Base-by-base conservation (phyloP, 2,888 invertebrate species). In the Platynereis dumerilii region DNA sequence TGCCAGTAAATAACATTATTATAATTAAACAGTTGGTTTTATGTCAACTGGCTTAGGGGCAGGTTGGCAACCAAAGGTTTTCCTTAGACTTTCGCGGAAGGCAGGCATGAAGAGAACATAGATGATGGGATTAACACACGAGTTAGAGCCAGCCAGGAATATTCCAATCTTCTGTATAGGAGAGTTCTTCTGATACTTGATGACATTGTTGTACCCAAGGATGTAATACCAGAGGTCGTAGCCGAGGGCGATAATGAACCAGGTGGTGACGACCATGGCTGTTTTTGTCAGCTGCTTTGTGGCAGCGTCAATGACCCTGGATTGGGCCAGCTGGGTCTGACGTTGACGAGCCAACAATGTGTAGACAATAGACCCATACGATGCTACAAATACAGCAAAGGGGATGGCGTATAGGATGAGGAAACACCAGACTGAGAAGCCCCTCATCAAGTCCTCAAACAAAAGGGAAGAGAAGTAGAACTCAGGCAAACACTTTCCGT, bases 181-280 rank as follows among this genome's bases (percentile, higher is more conserved):
- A 7, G 48, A 10, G 22, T 48, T 48, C 48, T 48, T 48, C 20
- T 20, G 48, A 48, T 48, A 48, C 17, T 48, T n/a, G 17, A 48
- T 22, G 22, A 48, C 48, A n/a, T 22, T 22, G n/a, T n/a, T 22
- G 22, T 48, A 48, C 3, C 48, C 48, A 48, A 48, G 48, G 7
- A 48, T 20, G 22, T 48, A 48, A 48, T 48, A 48, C 48, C 48
- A 48, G 22, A 48, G 48, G 22, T 48, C 48, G 17, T 48, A 48
- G 17, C 48, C 48, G 5, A 48, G 22, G 48, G 48, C 48, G 22
- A 48, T 20, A 7, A 48, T 48, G 48, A 48, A 48, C 20, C n/a
- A 48, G n/a, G 7, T 22, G 7, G 48, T 48, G 20, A 48, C 48
- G 17, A 48, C 22, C n/a, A 48, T n/a, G 22, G 48, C 48, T 20